These are phyloP conservation scores for Gallinago undulata DNA, from an alignment of 2,113 vertebrate genomes.

Conservation along the genomic window DNA sequence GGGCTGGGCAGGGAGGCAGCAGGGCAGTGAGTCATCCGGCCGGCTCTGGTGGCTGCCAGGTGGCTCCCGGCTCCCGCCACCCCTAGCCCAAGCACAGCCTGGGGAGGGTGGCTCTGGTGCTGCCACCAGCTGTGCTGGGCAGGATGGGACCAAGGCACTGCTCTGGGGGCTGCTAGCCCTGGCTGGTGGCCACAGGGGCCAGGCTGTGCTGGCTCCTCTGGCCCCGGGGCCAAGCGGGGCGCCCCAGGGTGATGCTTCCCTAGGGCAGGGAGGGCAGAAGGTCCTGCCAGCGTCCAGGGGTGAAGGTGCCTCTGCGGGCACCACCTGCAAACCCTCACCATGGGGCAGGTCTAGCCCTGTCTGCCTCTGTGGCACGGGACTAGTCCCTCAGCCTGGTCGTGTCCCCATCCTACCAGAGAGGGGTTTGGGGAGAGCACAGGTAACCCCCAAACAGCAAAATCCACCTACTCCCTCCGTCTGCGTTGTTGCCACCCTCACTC, in stretches of 20 bases:
- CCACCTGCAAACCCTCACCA: background rate
- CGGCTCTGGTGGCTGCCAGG: background rate
- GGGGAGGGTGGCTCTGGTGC: background rate
- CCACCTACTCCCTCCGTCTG: rapidly evolving
- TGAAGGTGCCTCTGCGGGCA: background rate
- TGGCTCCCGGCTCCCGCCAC: background rate
- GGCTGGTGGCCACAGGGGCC: background rate
- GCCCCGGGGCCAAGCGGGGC: background rate
- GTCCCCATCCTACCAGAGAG: background rate
- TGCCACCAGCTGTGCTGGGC: background rate
- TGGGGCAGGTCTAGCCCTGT: too few relatives aligned
- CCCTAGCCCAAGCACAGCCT: background rate
- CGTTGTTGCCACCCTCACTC: background rate
- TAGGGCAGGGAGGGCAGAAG: background rate
- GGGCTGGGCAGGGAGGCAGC: background rate
- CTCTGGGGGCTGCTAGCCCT: background rate
- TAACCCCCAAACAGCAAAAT: background rate
- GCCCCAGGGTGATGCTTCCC: background rate
- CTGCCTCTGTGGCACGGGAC: background rate
- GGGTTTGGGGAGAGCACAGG: background rate
- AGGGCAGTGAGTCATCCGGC: background rate
- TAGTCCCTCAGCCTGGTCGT: too few relatives aligned
- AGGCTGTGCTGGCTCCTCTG: background rate
- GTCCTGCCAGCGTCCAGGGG: background rate
- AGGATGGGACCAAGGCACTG: background rate